These are phyloP conservation scores for Deroplatys truncata DNA, from an alignment of 2,888 invertebrate species.

Conservation along the genomic window DNA sequence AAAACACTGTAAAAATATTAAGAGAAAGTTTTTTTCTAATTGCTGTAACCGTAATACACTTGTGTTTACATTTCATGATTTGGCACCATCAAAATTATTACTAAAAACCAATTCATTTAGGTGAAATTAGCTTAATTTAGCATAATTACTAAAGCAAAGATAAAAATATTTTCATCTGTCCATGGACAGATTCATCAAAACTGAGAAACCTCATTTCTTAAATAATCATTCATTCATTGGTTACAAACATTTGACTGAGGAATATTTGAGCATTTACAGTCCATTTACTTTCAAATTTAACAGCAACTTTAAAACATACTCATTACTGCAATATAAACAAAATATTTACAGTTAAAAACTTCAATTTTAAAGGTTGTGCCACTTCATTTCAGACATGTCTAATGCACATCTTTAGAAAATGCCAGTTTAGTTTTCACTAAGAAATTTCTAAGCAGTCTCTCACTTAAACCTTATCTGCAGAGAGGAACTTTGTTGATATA, in stretches of 20 bases:
- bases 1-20: neutral
- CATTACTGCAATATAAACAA: neutral
- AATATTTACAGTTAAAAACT: neutral
- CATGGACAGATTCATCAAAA: neutral
- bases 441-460: no score
- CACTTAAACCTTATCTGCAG: no score
- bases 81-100: neutral
- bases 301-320: neutral
- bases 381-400: neutral
- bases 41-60: neutral
- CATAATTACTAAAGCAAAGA: neutral
- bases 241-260: neutral
- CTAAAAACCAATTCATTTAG: no score
- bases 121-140: no score
- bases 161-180: neutral
- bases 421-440: neutral
- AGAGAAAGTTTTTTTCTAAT: neutral
- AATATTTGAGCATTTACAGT: neutral
- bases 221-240: neutral
- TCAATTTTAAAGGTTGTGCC: no score
- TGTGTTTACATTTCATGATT: neutral
- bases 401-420: neutral
- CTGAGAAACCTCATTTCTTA: neutral
- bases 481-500: no score
- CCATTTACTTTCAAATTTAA: neutral